These are phyloP conservation scores for Andrena marginata DNA, from an alignment of 2,888 invertebrate species.

Conservation along the genomic window DNA sequence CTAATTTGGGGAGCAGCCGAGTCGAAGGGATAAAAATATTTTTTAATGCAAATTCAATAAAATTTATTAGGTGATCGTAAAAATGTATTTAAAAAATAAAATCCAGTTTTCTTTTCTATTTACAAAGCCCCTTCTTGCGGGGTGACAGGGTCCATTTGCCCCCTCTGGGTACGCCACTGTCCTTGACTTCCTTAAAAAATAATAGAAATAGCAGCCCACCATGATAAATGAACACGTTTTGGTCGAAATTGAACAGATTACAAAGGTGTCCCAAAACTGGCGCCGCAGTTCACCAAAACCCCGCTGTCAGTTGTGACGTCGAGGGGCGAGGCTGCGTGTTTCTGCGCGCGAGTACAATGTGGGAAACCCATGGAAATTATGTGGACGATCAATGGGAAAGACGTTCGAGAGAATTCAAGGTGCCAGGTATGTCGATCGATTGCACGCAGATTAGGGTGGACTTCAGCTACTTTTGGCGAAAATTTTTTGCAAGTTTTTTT, in stretches of 20 bases:
- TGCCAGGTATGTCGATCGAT: conserved; percentile 73
- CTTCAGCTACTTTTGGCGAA: too few species aligned
- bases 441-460: not conserved
- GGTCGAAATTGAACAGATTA: conserved; percentile 64
- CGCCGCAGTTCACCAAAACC: conserved; percentile 86
- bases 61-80: too few species aligned
- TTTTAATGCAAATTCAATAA: too few species aligned
- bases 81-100: too few species aligned
- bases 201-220: not conserved
- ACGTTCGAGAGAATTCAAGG: conserved; percentile 82
- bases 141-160: too few species aligned
- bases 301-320: conserved; percentile 86
- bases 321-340: conserved; percentile 86
- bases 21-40: too few species aligned
- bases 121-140: too few species aligned
- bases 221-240: not conserved
- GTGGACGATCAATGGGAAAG: conserved; percentile 87
- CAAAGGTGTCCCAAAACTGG: conserved; percentile 71
- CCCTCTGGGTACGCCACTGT: too few species aligned
- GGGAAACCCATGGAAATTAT: conserved; percentile 84
- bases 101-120: too few species aligned
- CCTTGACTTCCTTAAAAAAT: too few species aligned
- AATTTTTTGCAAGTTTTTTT: too few species aligned
- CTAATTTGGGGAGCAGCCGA: too few species aligned
- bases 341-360: conserved; percentile 86